Base-by-base conservation (phyloP, 2,888 invertebrate species). In the Oligia strigilis region DNA sequence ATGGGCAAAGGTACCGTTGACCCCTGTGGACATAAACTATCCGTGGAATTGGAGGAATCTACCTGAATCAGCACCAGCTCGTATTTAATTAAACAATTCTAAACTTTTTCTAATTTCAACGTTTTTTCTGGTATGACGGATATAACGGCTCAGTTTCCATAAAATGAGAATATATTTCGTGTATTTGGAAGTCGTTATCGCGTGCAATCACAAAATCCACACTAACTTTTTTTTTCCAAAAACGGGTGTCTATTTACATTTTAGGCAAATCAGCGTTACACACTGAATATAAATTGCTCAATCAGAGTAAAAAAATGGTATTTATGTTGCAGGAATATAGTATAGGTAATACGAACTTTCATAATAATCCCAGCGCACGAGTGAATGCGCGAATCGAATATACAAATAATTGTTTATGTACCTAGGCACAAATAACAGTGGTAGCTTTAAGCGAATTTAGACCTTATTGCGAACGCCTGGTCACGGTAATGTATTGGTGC, bases 261-360 rank as follows among this genome's bases (percentile, higher is more conserved):
- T 82, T 77, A 67, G 76, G 78, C 75, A 77, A 79, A 77, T 76
- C 62, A 78, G 58, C 72, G 46, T 75, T 81, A 80, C 75, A 77
- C 58, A n/a, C 69, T 81, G 85, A 85, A 87, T 88, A 83, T 75
- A 83, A 89, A 87, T 82, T 84, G 77, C 76, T 88, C 73, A 83
- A 75, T 87, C 74, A 78, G 79, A 74, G 49, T 71, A 74, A 77
- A 72, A 81, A 80, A 75, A 46, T 4, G 0, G 62, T 46, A 72
- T 80, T 73, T 52, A 82, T 83, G 89, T 84, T 55, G 81, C 66
- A 82, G 85, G 64, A 77, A 85, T 65, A 87, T 70, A 75, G 52
- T 72, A 81, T n/a, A 29, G 29, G 29, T 29, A 72, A 77, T 23
- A 36, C 62, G 67, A 70, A 81, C 72, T 82, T 83, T 84, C 70